Evolutionary conservation across 1,140 invertebrate genomes (phyloP).

Genomic region (Cyrtorhinus lividipennis): DNA sequence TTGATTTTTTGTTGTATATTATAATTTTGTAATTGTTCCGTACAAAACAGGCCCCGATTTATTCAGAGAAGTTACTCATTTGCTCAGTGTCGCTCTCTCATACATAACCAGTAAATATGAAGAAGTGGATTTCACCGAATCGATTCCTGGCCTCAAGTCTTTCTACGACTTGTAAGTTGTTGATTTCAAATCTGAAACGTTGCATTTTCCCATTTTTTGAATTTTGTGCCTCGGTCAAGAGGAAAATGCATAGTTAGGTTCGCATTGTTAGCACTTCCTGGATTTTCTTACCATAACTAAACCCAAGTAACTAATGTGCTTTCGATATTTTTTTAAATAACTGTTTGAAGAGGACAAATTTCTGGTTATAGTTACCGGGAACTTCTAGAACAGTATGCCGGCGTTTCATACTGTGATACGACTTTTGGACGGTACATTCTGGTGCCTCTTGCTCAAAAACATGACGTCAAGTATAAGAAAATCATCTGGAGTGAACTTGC

Average conservation of each 20-base stretch:
- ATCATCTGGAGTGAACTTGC: conserved; percentile 72
- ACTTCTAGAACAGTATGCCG: conserved; percentile 65
- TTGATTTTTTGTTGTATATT: too few species aligned
- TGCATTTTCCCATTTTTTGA: too few species aligned
- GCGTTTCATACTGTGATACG: conserved; percentile 67
- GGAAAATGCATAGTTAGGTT: too few species aligned
- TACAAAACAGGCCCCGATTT: conserved; percentile 31
- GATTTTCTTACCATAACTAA: too few species aligned
- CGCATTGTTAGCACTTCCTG: too few species aligned
- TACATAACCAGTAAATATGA: conserved; percentile 24
- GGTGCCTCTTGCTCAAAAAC: conserved; percentile 59
- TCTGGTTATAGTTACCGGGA: conserved; percentile 49
- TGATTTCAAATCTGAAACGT: too few species aligned
- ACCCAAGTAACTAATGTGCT: too few species aligned
- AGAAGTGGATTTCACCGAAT: conserved; percentile 30
- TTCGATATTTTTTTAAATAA: too few species aligned
- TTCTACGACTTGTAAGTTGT: conserved; percentile 38
- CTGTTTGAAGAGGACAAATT: too few species aligned
- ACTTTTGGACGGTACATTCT: conserved; percentile 59
- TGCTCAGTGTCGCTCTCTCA: conserved; percentile 30
- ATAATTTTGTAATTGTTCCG: conserved; percentile 12
- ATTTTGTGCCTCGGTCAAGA: too few species aligned
- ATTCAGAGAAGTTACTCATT: conserved; percentile 30
- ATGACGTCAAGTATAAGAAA: conserved; percentile 57
- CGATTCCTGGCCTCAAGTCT: conserved; percentile 33